phyloP scores from a whole-genome alignment of 2,797 vertebrate species.

The Chelon labrosus region DNA sequence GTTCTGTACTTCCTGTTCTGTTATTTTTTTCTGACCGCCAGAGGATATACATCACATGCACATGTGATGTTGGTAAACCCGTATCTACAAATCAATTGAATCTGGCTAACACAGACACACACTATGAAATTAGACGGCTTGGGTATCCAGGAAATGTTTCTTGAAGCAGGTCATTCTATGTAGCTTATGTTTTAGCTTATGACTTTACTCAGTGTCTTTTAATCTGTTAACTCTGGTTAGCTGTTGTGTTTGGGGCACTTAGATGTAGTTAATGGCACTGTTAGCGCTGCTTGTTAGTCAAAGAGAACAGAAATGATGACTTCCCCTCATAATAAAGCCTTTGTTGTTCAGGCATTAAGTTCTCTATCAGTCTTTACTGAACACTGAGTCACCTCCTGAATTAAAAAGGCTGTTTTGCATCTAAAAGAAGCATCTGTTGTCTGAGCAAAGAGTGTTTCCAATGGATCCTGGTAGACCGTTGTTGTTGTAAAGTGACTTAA shows the following conservation, averaged over 20 bases:
- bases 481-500: slow-evolving; percentile 1
- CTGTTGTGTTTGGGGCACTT: not conserved
- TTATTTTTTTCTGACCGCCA: slow-evolving; percentile 21
- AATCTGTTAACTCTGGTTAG: not conserved
- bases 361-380: not conserved
- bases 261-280: not conserved
- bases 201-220: not conserved
- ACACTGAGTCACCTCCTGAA: no score
- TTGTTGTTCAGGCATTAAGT: not conserved
- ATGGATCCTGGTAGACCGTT: not conserved
- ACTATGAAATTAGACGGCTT: slow-evolving; percentile 4
- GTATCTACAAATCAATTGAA: slow-evolving; percentile 7
- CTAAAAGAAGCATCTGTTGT: not conserved
- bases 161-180: slow-evolving; percentile 12
- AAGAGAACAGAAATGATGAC: not conserved
- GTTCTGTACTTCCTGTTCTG: slow-evolving; percentile 15
- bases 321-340: not conserved
- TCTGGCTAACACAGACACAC: slow-evolving; percentile 7
- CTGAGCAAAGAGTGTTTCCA: not conserved
- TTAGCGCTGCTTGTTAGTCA: not conserved
- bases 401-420: not conserved
- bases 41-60: slow-evolving; percentile 40
- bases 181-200: not conserved
- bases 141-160: slow-evolving; percentile 50
- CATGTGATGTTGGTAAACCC: slow-evolving; percentile 14